These are phyloP conservation scores for Pyrochroa serraticornis DNA, from an alignment of 2,888 invertebrate genomes.

Conservation along the genomic window DNA sequence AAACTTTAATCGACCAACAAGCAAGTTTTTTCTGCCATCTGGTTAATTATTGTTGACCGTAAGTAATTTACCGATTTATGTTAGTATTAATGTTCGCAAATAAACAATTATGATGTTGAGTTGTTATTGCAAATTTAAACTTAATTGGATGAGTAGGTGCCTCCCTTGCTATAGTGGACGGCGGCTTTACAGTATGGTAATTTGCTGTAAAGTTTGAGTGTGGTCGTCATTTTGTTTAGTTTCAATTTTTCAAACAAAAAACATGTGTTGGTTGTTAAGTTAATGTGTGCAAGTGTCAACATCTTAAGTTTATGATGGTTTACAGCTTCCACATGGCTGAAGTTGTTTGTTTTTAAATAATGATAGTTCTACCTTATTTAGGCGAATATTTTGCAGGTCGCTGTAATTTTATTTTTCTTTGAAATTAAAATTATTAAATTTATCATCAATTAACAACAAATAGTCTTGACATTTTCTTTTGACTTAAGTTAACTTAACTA, in stretches of 20 bases:
- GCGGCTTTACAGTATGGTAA: neutral
- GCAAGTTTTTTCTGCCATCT: too few relatives aligned
- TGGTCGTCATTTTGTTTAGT: conserved; percentile 12
- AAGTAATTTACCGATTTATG: conserved; percentile 21
- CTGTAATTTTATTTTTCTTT: too few relatives aligned
- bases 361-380: conserved; percentile 13
- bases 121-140: too few relatives aligned
- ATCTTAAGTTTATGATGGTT: conserved; percentile 27
- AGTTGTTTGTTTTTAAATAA: conserved; percentile 23
- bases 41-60: conserved; percentile 12
- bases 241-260: conserved; percentile 24
- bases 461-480: too few relatives aligned
- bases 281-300: conserved; percentile 22
- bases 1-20: too few relatives aligned
- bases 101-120: conserved; percentile 9
- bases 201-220: neutral
- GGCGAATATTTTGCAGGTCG: neutral
- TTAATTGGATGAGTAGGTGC: too few relatives aligned
- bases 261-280: conserved; percentile 22
- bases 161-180: too few relatives aligned
- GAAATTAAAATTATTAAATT: too few relatives aligned
- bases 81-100: conserved; percentile 14
- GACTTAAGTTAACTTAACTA: too few relatives aligned
- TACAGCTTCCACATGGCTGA: conserved; percentile 25
- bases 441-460: too few relatives aligned